phyloP scores from a whole-genome alignment of 2,797 vertebrate genomes.

The Vireo griseus region DNA sequence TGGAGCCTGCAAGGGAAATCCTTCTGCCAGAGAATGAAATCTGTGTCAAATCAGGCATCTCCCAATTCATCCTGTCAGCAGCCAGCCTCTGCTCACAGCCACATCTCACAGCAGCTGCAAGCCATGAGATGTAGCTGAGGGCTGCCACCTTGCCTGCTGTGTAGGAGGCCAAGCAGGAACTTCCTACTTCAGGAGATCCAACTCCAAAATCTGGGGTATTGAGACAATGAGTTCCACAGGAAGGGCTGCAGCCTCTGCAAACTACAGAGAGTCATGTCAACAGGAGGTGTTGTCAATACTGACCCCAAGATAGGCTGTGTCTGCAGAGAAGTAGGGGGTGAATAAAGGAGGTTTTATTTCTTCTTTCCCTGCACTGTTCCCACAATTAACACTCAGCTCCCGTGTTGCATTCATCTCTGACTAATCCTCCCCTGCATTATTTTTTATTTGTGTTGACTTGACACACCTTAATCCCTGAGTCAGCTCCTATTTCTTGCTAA shows the following conservation, averaged over 20 bases:
- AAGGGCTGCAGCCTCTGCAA: neutral
- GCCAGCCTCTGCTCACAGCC: neutral
- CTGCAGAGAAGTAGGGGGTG: neutral
- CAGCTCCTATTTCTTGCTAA: conserved; percentile 73
- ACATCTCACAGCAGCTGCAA: neutral
- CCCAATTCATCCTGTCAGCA: neutral
- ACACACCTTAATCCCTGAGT: conserved; percentile 64
- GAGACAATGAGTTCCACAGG: neutral
- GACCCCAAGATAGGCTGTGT: neutral
- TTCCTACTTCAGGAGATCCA: neutral
- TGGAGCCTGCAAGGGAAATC: neutral
- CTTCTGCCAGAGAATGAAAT: neutral
- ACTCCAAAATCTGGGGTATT: neutral
- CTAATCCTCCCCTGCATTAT: conserved; percentile 9
- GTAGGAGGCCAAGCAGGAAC: neutral
- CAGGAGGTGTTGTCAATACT: neutral
- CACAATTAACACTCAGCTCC: conserved; percentile 1
- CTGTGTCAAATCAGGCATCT: neutral
- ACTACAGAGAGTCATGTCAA: neutral
- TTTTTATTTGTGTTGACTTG: conserved; percentile 66
- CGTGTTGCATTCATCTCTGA: neutral
- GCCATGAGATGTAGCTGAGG: neutral
- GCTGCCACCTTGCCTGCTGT: neutral
- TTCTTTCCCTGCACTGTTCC: neutral
- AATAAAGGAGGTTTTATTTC: neutral